Evolutionary conservation across 1,140 invertebrate genomes (phyloP), one percentile per base, ranked within the genome.

Genomic region (Meloidogyne exigua): DNA sequence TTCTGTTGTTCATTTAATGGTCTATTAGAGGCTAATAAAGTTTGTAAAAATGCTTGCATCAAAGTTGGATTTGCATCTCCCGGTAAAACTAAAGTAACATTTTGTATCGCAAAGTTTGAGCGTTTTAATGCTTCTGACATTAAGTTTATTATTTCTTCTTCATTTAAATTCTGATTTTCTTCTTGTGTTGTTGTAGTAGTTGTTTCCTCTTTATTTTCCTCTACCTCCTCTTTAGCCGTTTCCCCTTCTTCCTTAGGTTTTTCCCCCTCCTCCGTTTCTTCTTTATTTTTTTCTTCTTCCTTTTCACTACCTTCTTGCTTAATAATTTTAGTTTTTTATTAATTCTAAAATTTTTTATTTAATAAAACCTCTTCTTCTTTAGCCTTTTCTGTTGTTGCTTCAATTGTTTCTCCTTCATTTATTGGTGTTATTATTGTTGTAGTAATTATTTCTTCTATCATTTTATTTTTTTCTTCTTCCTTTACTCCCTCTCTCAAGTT

Each of bases 41-140:
- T 44, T 21, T 74, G 25, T 36, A 68, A 65, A 25, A 74, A 44
- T 15, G 28, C 10, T 42, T 74, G 49, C 21, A 57, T n/a, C 21
- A 57, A 39, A 15, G 67, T 23, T 21, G 75, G 49, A 49, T 49
- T 39, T n/a, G 64, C 42, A 57, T 42, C 39, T 1, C 57, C 57
- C 25, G 76, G 76, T 62, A 78, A 23, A 7, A 78, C 57, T 49
- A 78, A 44, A 21, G 76, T 78, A 18, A 78, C 36, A 70, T 78
- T 78, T 62, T 78, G 76, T 13, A 78, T 42, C 9, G 73, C 18
- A 21, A 78, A 63, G 26, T 78, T 76, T 25, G 42, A 39, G 9
- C 65, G 44, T 32, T 72, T 57, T 25, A 76, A 21, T 12, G 75
- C 75, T 11, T 76, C 57, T 44, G 28, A 21, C 26, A 76, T 26